Evolutionary conservation across 1,140 invertebrate species (phyloP), one percentile per base, ranked within the genome.

Genomic region (Leptinotarsa lineolata): DNA sequence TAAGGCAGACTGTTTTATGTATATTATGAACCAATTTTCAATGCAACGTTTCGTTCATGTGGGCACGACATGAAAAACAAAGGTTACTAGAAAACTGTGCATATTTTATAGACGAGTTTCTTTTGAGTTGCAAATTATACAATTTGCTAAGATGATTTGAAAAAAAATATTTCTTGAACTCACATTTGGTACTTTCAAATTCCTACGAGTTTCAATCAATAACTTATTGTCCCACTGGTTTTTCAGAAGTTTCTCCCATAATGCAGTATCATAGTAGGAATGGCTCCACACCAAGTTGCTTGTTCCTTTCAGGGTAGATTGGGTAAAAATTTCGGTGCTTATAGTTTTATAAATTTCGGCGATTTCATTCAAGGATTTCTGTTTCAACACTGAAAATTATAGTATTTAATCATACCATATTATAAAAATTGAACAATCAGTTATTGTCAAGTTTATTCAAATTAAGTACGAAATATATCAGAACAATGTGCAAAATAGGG

Each of bases 261-360:
- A 85, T 1, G 89, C 87, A 1, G 95, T 95, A 82, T 97, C 93
- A 85, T 98, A 97, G 85, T 96, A 97, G 0, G 94, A 92, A 84
- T 97, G 94, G 73, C 90, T 92, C 90, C 92, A 93, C 5, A 97
- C 88, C 22, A 98, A 86, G 75, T 90, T 91, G 61, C 92, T 91
- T 1, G 93, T 92, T 13, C 95, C 95, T 84, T 87, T 86, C 24
- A 94, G 84, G 11, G 88, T 83, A 78, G 88, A 92, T 78, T 92
- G 91, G 4, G 87, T 90, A 82, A 95, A 95, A 74, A 94, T 89
- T 82, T 91, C 87, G 2, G 83, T 85, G 80, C 93, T 92, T 59
- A 93, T 85, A 72, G 90, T 87, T 68, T 70, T 75, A 48, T 76
- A 78, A 60, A 76, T 70, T 61, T 76, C 75, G 20, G 73, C 39